A percentile compares a stretch with the other conserved stretches of the same genome.
phyloP scores from a whole-genome alignment of 2,797 vertebrate species.

The Carapus acus region DNA sequence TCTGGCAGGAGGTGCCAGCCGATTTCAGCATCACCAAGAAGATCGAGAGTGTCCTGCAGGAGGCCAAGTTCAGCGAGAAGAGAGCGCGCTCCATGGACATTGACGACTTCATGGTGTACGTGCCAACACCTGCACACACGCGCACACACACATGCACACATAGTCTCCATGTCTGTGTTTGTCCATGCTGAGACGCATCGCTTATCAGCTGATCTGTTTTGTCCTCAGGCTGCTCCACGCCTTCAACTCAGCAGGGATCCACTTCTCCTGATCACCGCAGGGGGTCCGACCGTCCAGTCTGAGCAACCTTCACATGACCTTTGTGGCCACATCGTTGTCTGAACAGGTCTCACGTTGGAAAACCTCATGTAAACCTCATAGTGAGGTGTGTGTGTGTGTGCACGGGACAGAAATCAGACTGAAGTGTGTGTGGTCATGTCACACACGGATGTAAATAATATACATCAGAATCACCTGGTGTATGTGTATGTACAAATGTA shows the following conservation, averaged over 20 bases:
- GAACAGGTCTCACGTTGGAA: too few species aligned
- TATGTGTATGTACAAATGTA: too few species aligned
- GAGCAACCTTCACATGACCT: background rate
- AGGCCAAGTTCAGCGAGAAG: constrained; percentile 82
- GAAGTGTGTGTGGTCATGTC: too few species aligned
- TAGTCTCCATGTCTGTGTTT: too few species aligned
- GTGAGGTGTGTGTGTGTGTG: too few species aligned
- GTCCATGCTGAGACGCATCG: too few species aligned
- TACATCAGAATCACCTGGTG: too few species aligned
- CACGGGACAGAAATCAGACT: too few species aligned
- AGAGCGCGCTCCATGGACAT: constrained; percentile 93
- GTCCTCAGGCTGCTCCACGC: constrained; percentile 85
- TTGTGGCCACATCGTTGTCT: too few species aligned
- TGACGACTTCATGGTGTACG: constrained; percentile 96
- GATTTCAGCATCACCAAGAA: constrained; percentile 90
- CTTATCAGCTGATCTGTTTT: background rate
- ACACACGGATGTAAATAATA: too few species aligned
- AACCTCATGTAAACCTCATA: too few species aligned
- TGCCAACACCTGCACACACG: constrained; percentile 6
- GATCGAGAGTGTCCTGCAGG: constrained; percentile 82
- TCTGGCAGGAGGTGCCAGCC: constrained; percentile 78
- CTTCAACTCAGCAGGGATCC: constrained; percentile 93
- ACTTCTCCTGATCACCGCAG: constrained; percentile 77
- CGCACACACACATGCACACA: too few species aligned
- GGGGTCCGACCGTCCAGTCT: background rate